A percentile compares a stretch with the other conserved stretches of the same genome.
phyloP scores from a whole-genome alignment of 1,140 invertebrate genomes.

The Cydia strobilella region DNA sequence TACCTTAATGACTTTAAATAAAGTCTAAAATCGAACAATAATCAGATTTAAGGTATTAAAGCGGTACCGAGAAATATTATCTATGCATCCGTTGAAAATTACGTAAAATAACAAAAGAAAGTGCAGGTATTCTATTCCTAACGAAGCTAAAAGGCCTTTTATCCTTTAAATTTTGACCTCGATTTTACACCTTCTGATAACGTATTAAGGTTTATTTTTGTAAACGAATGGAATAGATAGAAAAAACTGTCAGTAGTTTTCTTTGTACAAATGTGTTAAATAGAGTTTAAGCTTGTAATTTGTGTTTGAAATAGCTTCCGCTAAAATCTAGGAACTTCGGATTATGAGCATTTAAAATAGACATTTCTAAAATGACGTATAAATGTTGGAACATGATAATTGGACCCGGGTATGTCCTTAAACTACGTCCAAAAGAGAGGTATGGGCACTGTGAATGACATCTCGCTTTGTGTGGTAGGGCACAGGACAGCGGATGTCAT shows the following conservation, averaged over 20 bases:
- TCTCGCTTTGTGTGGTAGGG: no score
- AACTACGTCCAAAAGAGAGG: no score
- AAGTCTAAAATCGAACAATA: neutral
- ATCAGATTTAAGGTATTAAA: neutral
- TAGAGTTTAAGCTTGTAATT: neutral
- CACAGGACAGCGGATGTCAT: no score
- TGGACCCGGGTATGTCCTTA: no score
- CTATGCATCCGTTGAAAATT: neutral
- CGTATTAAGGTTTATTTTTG: neutral
- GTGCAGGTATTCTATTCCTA: neutral
- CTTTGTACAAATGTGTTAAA: neutral
- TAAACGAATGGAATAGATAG: neutral
- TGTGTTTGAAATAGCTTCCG: neutral
- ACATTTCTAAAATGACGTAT: neutral
- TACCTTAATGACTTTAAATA: neutral
- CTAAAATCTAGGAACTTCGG: neutral
- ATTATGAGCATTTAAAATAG: neutral
- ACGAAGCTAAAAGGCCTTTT: neutral
- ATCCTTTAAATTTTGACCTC: neutral
- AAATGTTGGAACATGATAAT: neutral
- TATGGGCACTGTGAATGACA: no score
- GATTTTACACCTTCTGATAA: neutral
- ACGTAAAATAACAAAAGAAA: neutral
- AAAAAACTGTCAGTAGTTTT: neutral
- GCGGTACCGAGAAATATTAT: conserved; percentile 4